These are phyloP conservation scores for Parapsyche elsis DNA, from an alignment of 1,140 invertebrate species.

Conservation along the genomic window DNA sequence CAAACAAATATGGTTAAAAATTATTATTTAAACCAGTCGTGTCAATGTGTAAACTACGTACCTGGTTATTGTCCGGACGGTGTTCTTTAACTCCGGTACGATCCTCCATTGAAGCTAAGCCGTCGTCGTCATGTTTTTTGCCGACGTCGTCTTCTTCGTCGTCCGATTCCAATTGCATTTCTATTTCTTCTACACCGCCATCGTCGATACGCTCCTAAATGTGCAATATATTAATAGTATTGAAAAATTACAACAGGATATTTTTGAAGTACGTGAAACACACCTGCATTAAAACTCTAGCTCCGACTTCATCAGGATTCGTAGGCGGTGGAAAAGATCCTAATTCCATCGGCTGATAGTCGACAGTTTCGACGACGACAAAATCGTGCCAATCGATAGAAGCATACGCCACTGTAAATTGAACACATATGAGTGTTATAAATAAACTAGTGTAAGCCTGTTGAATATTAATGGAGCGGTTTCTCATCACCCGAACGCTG, in stretches of 20 bases:
- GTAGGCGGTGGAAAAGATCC: slow-evolving; percentile 97
- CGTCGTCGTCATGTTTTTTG: slow-evolving; percentile 70
- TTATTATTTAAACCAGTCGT: slow-evolving; percentile 52
- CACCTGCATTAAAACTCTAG: slow-evolving; percentile 88
- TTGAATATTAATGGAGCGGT: no score
- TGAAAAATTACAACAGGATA: no score
- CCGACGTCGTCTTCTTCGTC: slow-evolving; percentile 65
- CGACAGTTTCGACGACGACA: slow-evolving; percentile 99
- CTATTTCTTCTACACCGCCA: slow-evolving; percentile 69
- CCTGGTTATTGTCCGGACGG: slow-evolving; percentile 62
- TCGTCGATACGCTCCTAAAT: slow-evolving; percentile 72
- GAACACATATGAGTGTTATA: slow-evolving; percentile 38
- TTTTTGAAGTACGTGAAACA: neutral
- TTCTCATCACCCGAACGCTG: no score
- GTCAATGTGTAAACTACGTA: slow-evolving; percentile 1
- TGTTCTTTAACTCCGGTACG: slow-evolving; percentile 64
- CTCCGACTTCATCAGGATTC: slow-evolving; percentile 96
- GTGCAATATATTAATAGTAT: slow-evolving; percentile 45
- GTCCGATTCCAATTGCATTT: slow-evolving; percentile 82
- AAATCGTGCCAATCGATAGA: slow-evolving; percentile 99
- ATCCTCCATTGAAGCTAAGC: slow-evolving; percentile 76
- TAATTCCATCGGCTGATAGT: slow-evolving; percentile 96
- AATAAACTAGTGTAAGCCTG: slow-evolving; percentile 13
- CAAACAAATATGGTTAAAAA: neutral
- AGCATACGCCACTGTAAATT: slow-evolving; percentile 85